Evolutionary conservation across 2,888 invertebrate species (phyloP).

Genomic region (Drosophila maculinotata): DNA sequence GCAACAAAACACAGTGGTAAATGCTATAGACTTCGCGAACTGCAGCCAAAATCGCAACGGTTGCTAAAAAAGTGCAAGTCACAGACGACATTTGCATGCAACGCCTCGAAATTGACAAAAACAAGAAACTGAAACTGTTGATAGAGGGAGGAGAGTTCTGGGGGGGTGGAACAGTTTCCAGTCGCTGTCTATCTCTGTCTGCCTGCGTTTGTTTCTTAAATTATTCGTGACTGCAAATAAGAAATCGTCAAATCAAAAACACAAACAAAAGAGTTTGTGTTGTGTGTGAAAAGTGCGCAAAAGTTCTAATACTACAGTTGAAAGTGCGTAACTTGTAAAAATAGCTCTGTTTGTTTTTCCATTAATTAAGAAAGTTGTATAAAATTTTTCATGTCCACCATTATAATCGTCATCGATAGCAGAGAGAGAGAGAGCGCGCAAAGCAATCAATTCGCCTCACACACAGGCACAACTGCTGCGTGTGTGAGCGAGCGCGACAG

Average conservation of each 20-base stretch:
- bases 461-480: constrained; percentile 19
- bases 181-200: constrained; percentile 74
- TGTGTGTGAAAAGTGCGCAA: constrained; percentile 47
- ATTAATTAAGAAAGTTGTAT: constrained; percentile 81
- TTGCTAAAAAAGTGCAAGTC: constrained; percentile 38
- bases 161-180: constrained; percentile 64
- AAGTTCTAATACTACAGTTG: constrained; percentile 21
- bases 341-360: constrained; percentile 50
- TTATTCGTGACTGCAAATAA: constrained; percentile 63
- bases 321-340: constrained; percentile 58
- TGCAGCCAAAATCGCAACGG: constrained; percentile 4
- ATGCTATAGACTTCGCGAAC: constrained; percentile 12
- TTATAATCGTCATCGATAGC: constrained; percentile 73
- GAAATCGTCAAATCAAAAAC: constrained; percentile 58
- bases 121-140: constrained; percentile 55
- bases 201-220: constrained; percentile 72
- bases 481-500: constrained; percentile 60
- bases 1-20: constrained; percentile 41
- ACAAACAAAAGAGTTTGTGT: constrained; percentile 51
- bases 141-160: constrained; percentile 40
- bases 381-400: constrained; percentile 77
- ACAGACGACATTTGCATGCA: constrained; percentile 31
- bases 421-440: constrained; percentile 55
- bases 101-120: constrained; percentile 57
- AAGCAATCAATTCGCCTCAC: constrained; percentile 56